These are phyloP conservation scores for Pavo muticus DNA, from an alignment of 2,113 vertebrate species.

Conservation along the genomic window DNA sequence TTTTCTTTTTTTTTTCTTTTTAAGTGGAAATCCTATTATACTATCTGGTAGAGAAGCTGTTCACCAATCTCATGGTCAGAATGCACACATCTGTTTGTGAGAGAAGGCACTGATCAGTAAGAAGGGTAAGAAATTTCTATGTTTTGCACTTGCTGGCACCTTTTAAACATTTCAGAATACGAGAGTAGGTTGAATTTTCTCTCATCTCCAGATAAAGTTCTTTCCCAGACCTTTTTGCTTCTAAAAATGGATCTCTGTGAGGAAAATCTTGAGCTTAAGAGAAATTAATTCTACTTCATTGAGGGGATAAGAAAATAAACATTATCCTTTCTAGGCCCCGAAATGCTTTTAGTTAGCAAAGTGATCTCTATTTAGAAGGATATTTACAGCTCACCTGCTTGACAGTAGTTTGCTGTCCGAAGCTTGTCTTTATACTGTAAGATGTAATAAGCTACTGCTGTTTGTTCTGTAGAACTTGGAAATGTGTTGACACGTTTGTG, in stretches of 20 bases:
- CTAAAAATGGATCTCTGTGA: neutral
- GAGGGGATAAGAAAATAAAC: constrained; percentile 62
- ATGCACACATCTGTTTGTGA: neutral
- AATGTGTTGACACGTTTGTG: neutral
- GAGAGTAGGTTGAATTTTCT: neutral
- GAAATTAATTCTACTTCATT: constrained; percentile 43
- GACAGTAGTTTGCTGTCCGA: constrained; percentile 27
- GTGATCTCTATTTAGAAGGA: constrained; percentile 31
- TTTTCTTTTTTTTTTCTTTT: neutral
- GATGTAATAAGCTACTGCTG: neutral
- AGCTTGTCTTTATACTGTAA: neutral
- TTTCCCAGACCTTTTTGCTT: neutral
- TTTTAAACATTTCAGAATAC: neutral
- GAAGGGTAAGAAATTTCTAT: neutral
- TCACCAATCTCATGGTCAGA: neutral
- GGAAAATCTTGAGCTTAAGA: constrained; percentile 26
- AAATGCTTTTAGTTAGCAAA: constrained; percentile 47
- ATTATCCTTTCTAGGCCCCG: constrained; percentile 45
- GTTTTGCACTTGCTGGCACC: neutral
- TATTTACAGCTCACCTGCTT: neutral
- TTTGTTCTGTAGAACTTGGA: constrained; percentile 26
- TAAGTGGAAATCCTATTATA: neutral
- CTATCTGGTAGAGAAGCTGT: neutral
- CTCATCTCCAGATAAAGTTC: neutral
- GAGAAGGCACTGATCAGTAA: neutral